Base-by-base conservation (phyloP, 2,888 invertebrate species). In the Zelleria hepariella region DNA sequence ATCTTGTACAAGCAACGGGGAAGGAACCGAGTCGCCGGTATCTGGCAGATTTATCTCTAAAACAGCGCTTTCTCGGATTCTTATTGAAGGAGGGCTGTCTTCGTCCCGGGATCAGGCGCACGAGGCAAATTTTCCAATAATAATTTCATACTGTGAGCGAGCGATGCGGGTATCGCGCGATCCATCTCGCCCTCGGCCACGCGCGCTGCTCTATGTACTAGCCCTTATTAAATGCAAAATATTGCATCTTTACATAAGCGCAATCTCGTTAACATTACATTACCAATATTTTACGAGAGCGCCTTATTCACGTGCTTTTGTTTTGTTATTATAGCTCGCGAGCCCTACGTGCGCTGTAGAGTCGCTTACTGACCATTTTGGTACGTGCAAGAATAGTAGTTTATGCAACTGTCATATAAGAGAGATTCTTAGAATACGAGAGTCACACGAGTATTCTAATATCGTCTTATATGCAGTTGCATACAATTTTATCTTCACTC, bases 141-240 rank as follows among this genome's bases (percentile, higher is more conserved):
- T 86, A 87, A 87, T 86, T 86, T 83, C 84, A 83, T 84, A 84
- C 78, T 71, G 72, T 68, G 75, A 76, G 75, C 75, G 80, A 83
- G 82, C 81, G 80, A 73, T 66, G 67, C 61, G 63, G 61, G 77
- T 60, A 85, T 86, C 84, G 68, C 58, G 57, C 67, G 67, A 71
- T 75, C 70, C 79, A 85, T 86, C 84, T 76, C 67, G 82, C 86
- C 86, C 73, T 71, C 73, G 85, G 86, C 84, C 79, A 78, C 75
- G 75, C 76, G 57, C 61, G 24, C 66, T 65, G 61, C 68, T 70
- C 73, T 80, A 76, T 79, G 74, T 77, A 75, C 65, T 73, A 47
- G 71, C 67, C 75, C 82, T 85, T 85, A 85, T 86, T 85, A 84
- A 86, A 86, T 85, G 85, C 87, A 84, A 85, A 85, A 82, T 84